Evolutionary conservation across 2,888 invertebrate genomes (phyloP), one percentile per base, ranked within the genome.

Genomic region (Acheta domesticus): DNA sequence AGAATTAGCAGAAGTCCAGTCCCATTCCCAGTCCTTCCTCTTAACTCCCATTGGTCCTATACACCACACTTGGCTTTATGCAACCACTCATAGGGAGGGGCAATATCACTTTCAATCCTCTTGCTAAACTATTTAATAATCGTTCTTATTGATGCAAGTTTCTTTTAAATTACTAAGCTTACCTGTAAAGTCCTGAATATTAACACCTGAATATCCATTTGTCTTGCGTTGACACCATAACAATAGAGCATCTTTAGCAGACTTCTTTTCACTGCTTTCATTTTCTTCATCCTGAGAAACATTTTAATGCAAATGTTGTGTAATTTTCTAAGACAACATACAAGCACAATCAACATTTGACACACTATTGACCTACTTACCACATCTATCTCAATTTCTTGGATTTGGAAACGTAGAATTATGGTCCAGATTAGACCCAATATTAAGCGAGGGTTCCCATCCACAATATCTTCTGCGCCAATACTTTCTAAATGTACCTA

Each of bases 151-250:
- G 36, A 8, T 8, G 8, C 36, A 36, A 5, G 5, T 36, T 36
- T 36, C 36, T 36, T 36, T 0, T 36, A 36, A 36, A 36, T 36
- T 36, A 36, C 36, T 36, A 36, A 36, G 36, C 48, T 36, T 49
- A 89, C 89, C 87, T 74, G 94, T 94, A 85, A 96, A 96, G 88
- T 96, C 96, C 86, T 93, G 93, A 83, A 96, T 96, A 85, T 94
- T 93, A 74, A 96, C 96, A 80, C 94, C 93, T 78, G 93, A 92
- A 88, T 97, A 99, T 83, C 98, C 98, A 85, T 94, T 94, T 1
- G 99, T 99, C 89, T 98, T 99, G 79, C 98, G 91, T 89, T 99
- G 99, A 86, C 99, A 99, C 99, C 99, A 99, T 83, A 99, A 90
- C 78, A 99, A 90, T 82, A 99, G 89, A 11, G 99, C 99, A 88